Evolutionary conservation across 2,888 invertebrate species (phyloP), one percentile per base, ranked within the genome.

Genomic region (Podabrus alpinus): DNA sequence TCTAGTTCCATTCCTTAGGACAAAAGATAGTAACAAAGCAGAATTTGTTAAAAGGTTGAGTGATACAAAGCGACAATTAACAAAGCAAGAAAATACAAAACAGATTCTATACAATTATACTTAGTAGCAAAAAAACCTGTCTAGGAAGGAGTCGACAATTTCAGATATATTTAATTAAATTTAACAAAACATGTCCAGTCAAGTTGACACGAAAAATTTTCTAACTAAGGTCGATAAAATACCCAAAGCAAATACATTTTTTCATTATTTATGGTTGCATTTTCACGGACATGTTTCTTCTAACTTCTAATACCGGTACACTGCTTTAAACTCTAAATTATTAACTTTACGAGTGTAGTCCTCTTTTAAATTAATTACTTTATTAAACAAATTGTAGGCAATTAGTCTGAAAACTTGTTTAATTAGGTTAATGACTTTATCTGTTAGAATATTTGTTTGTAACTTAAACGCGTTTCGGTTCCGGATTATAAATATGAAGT

Each of bases 371-470:
- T 75, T 71, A 74, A 74, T 74, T 71, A 71, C 74, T 71, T 75
- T 75, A 75, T 71, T 69, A 71, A 68, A 74, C 45, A 68, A 69
- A 71, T 60, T 75, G 69, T 59, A 25, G 68, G 68, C 68, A 69
- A 75, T 75, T 71, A 71, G 25, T 69, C 69, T 71, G 29, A 66
- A 64, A 71, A 75, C 59, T 69, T 68, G 64, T 69, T 75, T 75
- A 75, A 75, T 75, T 75, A 75, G 75, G 68, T 72, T 71, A 75
- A 75, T 69, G 68, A 72, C 71, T 73, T 73, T 69, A 73, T 73
- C 73, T 69, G 73, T 24, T 70, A 74, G 66, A 70, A 67, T 74
- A 70, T 67, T 71, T 71, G 68, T 71, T 66, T 71, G 62, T 59
- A 71, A 71, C 19, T 67, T 71, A 74, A 68, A 25, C 45, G 68